Evolutionary conservation across 2,888 invertebrate genomes (phyloP).

Genomic region (Machimus rusticus): DNA sequence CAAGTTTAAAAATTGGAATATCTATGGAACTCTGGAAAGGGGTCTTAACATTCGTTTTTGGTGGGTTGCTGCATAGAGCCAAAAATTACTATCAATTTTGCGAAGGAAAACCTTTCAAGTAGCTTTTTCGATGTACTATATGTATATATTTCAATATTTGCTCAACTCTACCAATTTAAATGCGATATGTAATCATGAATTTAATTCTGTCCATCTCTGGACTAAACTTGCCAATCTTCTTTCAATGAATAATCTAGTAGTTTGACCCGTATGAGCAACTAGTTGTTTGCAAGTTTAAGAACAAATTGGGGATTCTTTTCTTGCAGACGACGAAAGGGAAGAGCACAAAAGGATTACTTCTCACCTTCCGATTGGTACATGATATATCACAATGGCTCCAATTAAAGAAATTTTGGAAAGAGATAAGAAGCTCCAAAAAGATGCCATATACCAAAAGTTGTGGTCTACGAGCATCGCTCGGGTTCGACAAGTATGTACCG

Average conservation of each 20-base stretch:
- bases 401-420: slow-evolving; percentile 36
- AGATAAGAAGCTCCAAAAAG: slow-evolving; percentile 26
- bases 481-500: slow-evolving; percentile 43
- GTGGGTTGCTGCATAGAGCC: neutral
- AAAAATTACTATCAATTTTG: neutral
- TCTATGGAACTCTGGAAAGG: neutral
- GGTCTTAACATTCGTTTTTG: neutral
- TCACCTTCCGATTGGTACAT: slow-evolving; percentile 31
- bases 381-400: slow-evolving; percentile 24
- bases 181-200: neutral
- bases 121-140: neutral
- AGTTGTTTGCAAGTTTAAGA: slow-evolving; percentile 33
- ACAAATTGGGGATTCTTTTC: slow-evolving; percentile 28
- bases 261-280: neutral
- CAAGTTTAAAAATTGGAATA: neutral
- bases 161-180: neutral
- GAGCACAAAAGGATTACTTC: slow-evolving; percentile 8
- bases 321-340: slow-evolving; percentile 33
- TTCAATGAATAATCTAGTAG: neutral
- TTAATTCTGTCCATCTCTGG: neutral
- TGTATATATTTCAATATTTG: neutral
- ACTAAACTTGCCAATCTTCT: neutral
- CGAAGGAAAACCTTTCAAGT: neutral
- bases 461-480: slow-evolving; percentile 40
- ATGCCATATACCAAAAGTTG: slow-evolving; percentile 37